A percentile compares a stretch with the other conserved stretches of the same genome.
Conservation (phyloP, 1,140 invertebrate species). For the Pectinophora gossypiella region DNA sequence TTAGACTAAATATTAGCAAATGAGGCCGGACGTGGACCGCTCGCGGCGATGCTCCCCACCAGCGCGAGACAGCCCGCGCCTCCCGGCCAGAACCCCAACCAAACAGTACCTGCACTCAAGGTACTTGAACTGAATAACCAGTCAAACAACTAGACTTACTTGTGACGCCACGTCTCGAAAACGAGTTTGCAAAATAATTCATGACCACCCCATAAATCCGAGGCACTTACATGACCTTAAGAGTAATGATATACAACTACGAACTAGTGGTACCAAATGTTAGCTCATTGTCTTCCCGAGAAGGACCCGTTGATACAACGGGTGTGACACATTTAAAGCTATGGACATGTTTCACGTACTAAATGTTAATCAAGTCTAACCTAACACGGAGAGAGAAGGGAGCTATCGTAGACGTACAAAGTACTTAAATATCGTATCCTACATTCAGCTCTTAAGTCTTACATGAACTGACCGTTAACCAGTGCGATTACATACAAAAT, state of each 20-base stretch:
- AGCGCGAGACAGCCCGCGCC: no score
- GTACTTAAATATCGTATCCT: constrained; percentile 57
- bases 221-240: constrained; percentile 73
- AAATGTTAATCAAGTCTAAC: constrained; percentile 59
- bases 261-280: constrained; percentile 56
- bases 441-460: constrained; percentile 59
- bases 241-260: constrained; percentile 69
- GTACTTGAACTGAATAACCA: background rate
- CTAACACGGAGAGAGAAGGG: constrained; percentile 67
- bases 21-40: background rate
- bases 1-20: background rate
- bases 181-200: constrained; percentile 29
- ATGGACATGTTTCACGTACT: constrained; percentile 72
- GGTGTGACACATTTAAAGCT: constrained; percentile 71
- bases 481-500: constrained; percentile 65
- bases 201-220: constrained; percentile 61
- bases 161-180: constrained; percentile 14
- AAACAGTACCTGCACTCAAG: no score
- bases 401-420: constrained; percentile 65
- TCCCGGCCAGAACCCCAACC: no score
- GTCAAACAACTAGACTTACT: background rate
- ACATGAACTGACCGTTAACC: constrained; percentile 58
- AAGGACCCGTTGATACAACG: constrained; percentile 72
- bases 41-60: no score
- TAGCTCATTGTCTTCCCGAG: constrained; percentile 56